Conservation (phyloP, 1,140 invertebrate genomes). For the Asobara japonica region DNA sequence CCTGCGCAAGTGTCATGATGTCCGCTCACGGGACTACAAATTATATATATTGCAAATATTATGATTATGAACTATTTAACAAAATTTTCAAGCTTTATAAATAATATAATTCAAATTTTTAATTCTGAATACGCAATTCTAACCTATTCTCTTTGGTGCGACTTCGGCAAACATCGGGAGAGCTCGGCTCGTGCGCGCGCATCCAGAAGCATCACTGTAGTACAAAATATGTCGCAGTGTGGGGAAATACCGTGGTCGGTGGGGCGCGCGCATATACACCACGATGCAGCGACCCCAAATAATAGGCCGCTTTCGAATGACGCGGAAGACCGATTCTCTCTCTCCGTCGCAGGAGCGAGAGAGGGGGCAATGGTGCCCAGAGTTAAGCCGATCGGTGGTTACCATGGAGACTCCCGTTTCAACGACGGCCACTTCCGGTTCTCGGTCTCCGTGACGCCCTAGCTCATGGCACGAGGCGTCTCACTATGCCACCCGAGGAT, state of each 20-base stretch:
- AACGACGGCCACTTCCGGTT: conserved; percentile 54
- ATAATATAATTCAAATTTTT: too few relatives aligned
- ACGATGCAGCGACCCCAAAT: conserved; percentile 49
- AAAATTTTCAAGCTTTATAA: too few relatives aligned
- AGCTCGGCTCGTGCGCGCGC: conserved; percentile 29
- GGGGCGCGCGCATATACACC: conserved; percentile 21
- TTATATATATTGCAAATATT: too few relatives aligned
- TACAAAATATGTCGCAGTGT: conserved; percentile 1
- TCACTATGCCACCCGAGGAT: neutral
- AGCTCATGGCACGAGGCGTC: conserved; percentile 28
- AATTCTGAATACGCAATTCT: too few relatives aligned
- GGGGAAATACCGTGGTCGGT: conserved; percentile 16
- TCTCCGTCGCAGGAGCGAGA: too few relatives aligned
- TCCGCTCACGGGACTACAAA: too few relatives aligned
- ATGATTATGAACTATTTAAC: too few relatives aligned
- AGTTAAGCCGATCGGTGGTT: conserved; percentile 53
- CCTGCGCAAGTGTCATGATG: too few relatives aligned
- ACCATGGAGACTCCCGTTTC: conserved; percentile 53
- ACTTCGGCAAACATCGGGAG: conserved; percentile 36
- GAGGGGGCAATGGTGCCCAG: conserved; percentile 30
- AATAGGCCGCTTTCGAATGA: conserved; percentile 53
- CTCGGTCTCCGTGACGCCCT: conserved; percentile 32
- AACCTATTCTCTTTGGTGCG: too few relatives aligned
- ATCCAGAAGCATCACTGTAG: neutral
- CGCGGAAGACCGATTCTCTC: conserved; percentile 48